Evolutionary conservation across 64 coral and sea anemone species (phyloP), one percentile per base, ranked within the genome.

Genomic region (Hydrozoanthus tunicans): DNA sequence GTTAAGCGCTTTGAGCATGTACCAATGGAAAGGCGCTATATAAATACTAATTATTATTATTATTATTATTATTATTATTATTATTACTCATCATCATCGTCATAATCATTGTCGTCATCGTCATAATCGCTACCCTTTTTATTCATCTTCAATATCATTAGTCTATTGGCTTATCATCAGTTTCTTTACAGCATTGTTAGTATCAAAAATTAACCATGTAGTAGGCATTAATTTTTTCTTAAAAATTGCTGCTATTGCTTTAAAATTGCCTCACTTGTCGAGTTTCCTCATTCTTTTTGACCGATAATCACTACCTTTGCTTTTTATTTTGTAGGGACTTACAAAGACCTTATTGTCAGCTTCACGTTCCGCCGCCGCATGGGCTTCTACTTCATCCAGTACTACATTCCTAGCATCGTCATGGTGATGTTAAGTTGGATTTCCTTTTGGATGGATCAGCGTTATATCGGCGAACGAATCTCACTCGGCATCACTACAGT

Each of bases 401-500:
- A 93, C 57, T 96, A 96, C 76, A 94, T 94, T 51, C 95, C 95
- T 14, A 93, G 95, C 54, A 96, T 96, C 56, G 92, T 96, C 14
- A 96, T 96, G 95, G 95, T 96, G 27, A 72, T 90, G 24, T 55
- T 96, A 6, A 96, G 95, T 62, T 96, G 95, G 95, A 94, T 96
- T 59, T 96, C 95, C 0, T 96, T 96, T 74, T 96, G 95, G 95
- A 96, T 96, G 95, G 95, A 96, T 80, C 92, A 90, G 62, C 91
- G 86, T 79, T 96, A 93, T 81, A 96, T 96, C 61, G 95, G 95
- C 4, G 95, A 96, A 65, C 89, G 92, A 69, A 90, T 96, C 27
- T 96, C 95, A 0, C 95, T 96, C 71, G 95, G 95, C 57, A 93
- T 96, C 10, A 96, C 95, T 27, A 96, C 95, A 3, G 90, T 96